These are phyloP conservation scores for Hydrozoanthus gracilis DNA, from an alignment of 92 coral and sea anemone species.

Conservation along the genomic window DNA sequence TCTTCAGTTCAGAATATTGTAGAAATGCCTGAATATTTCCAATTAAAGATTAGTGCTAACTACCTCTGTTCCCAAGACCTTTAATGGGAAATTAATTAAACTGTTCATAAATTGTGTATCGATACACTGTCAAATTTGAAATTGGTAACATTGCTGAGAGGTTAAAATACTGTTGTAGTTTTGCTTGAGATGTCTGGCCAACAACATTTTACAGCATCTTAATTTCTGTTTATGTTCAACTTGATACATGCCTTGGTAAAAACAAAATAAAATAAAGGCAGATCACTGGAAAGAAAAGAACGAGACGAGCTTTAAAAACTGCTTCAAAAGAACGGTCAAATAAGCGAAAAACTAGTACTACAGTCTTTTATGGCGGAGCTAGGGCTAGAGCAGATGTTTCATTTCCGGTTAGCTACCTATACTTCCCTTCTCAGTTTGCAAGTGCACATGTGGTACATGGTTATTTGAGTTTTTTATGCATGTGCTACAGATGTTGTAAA, in stretches of 20 bases:
- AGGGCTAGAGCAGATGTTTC: no score
- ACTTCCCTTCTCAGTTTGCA: no score
- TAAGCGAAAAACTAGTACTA: no score
- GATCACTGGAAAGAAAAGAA: slow-evolving; percentile 28
- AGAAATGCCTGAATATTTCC: slow-evolving; percentile 39
- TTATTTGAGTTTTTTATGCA: no score
- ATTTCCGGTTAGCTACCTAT: no score
- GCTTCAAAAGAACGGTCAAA: no score
- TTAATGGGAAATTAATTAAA: background rate
- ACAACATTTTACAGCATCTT: slow-evolving; percentile 24
- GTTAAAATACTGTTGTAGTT: slow-evolving; percentile 27
- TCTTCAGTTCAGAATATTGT: slow-evolving; percentile 36
- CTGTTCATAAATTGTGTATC: slow-evolving; percentile 33
- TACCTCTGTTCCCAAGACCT: slow-evolving; percentile 8
- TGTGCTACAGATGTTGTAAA: no score
- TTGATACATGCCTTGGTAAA: slow-evolving; percentile 25
- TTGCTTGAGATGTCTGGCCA: slow-evolving; percentile 30
- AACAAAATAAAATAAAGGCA: slow-evolving; percentile 25
- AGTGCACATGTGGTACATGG: no score
- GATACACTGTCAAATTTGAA: slow-evolving; percentile 31
- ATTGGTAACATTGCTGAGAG: slow-evolving; percentile 23
- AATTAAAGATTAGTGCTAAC: background rate
- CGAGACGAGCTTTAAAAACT: background rate
- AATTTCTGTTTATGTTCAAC: slow-evolving; percentile 25
- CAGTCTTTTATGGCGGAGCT: no score